Percentiles rank a stretch among this genome's conserved stretches.
Conservation (phyloP, 2,113 vertebrate species). For the Rhodinocichla rosea region DNA sequence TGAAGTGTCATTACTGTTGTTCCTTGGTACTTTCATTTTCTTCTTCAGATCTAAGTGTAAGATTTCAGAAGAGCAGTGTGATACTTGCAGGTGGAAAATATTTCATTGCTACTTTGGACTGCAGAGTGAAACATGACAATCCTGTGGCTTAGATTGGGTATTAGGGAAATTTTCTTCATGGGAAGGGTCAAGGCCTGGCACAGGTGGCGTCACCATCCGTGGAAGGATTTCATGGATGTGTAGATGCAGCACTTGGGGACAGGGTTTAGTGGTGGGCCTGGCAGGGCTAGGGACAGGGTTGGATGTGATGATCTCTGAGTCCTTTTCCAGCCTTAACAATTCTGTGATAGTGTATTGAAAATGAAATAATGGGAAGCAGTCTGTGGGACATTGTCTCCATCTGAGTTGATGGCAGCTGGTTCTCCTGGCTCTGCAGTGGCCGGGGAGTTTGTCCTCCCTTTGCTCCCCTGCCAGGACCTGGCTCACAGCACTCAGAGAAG, state of each 20-base stretch:
- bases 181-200: background rate
- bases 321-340: background rate
- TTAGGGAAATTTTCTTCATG: background rate
- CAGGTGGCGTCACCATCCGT: background rate
- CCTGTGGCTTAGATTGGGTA: background rate
- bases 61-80: background rate
- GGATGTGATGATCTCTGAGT: fast-evolving
- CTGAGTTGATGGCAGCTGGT: background rate
- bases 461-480: fast-evolving
- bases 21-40: background rate
- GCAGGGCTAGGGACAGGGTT: background rate
- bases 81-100: background rate
- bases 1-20: background rate
- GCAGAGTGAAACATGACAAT: background rate
- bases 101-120: background rate
- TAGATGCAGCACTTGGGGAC: background rate
- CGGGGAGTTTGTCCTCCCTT: background rate
- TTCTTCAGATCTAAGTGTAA: background rate
- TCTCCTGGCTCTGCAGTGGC: too few relatives aligned
- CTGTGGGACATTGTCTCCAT: background rate
- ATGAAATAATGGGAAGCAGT: background rate
- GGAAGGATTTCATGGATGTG: background rate
- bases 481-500: background rate
- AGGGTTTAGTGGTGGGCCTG: background rate
- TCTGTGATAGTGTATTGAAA: fast-evolving